These are phyloP conservation scores for Pluvianellus socialis DNA, from an alignment of 2,113 vertebrate genomes.

Conservation along the genomic window DNA sequence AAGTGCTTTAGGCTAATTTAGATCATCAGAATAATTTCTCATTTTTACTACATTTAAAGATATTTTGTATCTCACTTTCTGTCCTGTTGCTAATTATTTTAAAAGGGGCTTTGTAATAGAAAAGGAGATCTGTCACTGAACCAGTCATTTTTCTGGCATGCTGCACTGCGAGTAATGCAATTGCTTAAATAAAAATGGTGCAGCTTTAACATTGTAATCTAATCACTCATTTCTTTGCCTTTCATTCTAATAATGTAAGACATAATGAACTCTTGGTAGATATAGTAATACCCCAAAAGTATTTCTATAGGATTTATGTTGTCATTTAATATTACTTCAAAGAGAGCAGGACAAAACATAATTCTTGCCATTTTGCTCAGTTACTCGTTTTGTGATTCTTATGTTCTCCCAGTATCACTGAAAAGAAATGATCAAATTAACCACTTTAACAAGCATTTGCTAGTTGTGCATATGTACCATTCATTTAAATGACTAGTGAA, in stretches of 20 bases:
- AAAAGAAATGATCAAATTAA: slow-evolving; percentile 52
- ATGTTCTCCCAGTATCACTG: neutral
- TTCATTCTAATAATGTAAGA: slow-evolving; percentile 36
- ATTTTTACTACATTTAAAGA: neutral
- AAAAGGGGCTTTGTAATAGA: neutral
- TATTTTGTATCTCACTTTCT: neutral
- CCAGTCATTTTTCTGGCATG: slow-evolving; percentile 16
- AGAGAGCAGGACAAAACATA: neutral
- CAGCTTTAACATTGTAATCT: slow-evolving; percentile 23
- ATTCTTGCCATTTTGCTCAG: neutral
- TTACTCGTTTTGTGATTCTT: neutral
- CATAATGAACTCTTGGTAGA: slow-evolving; percentile 32
- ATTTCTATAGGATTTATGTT: slow-evolving; percentile 45
- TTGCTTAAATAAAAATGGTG: slow-evolving; percentile 45
- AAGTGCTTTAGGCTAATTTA: neutral
- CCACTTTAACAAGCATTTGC: slow-evolving; percentile 52
- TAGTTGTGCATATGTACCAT: slow-evolving; percentile 9
- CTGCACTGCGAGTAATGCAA: neutral
- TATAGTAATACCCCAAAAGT: neutral
- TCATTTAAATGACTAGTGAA: slow-evolving; percentile 57
- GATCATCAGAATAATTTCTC: neutral
- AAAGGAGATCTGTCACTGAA: neutral
- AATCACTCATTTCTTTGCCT: slow-evolving; percentile 38
- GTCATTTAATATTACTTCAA: slow-evolving; percentile 51
- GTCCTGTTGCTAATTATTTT: slow-evolving; percentile 3